Evolutionary conservation across 2,888 invertebrate genomes (phyloP).

Genomic region (Argyresthia albistria): DNA sequence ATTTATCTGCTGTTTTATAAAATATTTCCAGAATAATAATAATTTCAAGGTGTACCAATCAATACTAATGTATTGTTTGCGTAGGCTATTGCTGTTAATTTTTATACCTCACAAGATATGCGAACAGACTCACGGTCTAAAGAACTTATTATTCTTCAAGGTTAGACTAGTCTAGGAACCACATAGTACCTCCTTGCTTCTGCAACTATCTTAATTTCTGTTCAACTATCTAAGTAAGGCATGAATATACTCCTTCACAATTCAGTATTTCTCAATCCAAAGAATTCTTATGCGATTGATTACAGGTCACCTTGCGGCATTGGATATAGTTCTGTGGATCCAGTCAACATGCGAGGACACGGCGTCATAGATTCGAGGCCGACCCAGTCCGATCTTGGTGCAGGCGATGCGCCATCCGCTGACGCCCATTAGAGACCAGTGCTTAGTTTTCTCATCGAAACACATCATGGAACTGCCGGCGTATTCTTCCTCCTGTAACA

Average conservation of each 20-base stretch:
- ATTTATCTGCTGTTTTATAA: not conserved
- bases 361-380: slow-evolving; percentile 88
- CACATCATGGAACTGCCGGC: slow-evolving; percentile 92
- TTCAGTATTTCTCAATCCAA: not conserved
- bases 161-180: too few species aligned
- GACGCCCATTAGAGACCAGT: slow-evolving; percentile 86
- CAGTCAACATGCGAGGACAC: slow-evolving; percentile 88
- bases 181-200: too few species aligned
- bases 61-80: too few species aligned
- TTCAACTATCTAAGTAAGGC: too few species aligned
- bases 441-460: slow-evolving; percentile 77
- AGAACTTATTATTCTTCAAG: not conserved
- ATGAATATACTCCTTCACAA: too few species aligned
- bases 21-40: too few species aligned
- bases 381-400: slow-evolving; percentile 80
- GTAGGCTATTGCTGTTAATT: too few species aligned
- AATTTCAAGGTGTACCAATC: too few species aligned
- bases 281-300: slow-evolving; percentile 3
- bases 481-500: slow-evolving; percentile 88
- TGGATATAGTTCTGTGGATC: slow-evolving; percentile 83
- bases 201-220: too few species aligned
- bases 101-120: too few species aligned
- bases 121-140: not conserved
- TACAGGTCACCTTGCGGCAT: slow-evolving; percentile 48
- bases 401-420: slow-evolving; percentile 91